Conservation (phyloP, 2,113 vertebrate species). For the Rhinopithecus roxellana region DNA sequence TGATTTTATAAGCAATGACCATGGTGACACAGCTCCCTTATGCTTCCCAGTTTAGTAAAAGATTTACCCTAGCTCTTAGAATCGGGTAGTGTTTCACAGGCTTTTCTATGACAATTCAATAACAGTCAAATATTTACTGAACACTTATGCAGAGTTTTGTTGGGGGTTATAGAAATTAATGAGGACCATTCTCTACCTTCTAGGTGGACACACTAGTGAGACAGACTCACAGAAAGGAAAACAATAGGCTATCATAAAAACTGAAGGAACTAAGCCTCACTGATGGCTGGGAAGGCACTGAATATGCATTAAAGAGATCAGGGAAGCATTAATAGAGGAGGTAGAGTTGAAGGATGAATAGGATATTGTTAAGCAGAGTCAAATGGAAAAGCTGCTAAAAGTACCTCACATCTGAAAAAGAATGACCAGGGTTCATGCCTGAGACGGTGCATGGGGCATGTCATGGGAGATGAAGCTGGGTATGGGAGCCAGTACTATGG, state of each 20-base stretch:
- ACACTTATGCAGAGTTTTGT: background rate
- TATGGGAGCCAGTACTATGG: background rate
- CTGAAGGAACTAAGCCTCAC: background rate
- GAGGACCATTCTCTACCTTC: background rate
- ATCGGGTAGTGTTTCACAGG: too few species aligned
- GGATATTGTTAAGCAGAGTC: background rate
- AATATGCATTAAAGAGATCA: background rate
- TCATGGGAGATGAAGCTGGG: too few species aligned
- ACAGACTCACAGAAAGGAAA: background rate
- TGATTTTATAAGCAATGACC: background rate
- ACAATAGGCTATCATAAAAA: background rate
- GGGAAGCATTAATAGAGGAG: background rate
- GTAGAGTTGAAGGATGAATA: background rate
- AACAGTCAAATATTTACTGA: conserved; percentile 10
- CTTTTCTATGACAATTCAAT: background rate
- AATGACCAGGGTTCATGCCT: background rate
- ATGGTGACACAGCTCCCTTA: background rate
- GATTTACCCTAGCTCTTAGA: background rate
- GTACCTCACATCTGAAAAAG: background rate
- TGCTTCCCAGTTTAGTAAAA: background rate
- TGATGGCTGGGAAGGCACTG: background rate
- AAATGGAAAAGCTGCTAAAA: background rate
- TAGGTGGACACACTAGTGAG: background rate
- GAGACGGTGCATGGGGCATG: accelerated
- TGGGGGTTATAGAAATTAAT: background rate